These are phyloP conservation scores for Octodon degus DNA, from an alignment of 2,113 vertebrate genomes.

Conservation along the genomic window DNA sequence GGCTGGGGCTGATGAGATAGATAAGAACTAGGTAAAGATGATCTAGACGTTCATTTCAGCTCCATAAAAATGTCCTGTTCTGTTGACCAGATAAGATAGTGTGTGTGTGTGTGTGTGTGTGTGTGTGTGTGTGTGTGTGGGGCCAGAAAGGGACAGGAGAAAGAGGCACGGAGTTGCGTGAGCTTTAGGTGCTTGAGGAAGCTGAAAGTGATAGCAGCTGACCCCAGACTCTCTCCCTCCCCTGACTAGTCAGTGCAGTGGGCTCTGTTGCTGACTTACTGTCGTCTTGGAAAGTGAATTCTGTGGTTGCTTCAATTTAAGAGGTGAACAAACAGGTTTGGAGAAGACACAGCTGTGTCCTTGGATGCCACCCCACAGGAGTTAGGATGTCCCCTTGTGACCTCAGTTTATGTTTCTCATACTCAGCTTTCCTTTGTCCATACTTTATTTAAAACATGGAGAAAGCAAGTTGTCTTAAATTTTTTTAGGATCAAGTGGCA, in stretches of 20 bases:
- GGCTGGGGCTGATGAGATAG: background rate
- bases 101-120: background rate
- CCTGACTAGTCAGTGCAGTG: background rate
- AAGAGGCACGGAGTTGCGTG: background rate
- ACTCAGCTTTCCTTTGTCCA: background rate
- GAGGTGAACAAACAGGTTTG: background rate
- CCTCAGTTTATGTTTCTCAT: background rate
- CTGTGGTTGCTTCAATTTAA: background rate
- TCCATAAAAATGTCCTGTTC: background rate
- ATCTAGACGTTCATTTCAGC: background rate
- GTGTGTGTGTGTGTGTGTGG: background rate
- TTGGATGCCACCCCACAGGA: background rate
- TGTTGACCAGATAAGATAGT: background rate
- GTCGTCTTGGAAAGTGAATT: constrained; percentile 26
- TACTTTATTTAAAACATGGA: background rate
- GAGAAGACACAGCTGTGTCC: background rate
- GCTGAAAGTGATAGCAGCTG: background rate
- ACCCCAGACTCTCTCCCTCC: background rate
- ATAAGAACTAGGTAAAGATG: background rate
- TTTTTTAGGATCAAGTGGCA: background rate
- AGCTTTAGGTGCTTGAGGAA: background rate
- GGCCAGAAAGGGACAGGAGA: too few species aligned
- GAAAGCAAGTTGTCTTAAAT: background rate
- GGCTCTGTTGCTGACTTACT: background rate
- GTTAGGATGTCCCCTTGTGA: background rate